Base-by-base conservation (phyloP, 1,140 invertebrate species). In the Vanessa tameamea region DNA sequence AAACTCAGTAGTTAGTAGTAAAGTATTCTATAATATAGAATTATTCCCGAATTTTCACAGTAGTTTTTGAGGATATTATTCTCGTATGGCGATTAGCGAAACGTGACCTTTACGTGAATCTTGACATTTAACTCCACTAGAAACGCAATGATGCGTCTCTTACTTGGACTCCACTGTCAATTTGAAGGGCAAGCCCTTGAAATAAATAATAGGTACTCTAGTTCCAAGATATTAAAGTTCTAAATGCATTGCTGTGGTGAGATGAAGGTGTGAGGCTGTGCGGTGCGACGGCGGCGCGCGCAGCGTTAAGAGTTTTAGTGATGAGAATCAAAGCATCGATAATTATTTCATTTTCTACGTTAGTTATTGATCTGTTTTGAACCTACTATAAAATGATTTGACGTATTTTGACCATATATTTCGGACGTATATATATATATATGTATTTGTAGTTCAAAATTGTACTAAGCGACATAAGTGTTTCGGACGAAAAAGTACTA, bases 281-380 rank as follows among this genome's bases (percentile, higher is more conserved):
- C 79, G 82, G 80, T 72, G 78, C 75, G 73, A 75, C 69, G 75
- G 47, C 83, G 85, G 85, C 87, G 87, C 87, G 87, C 87, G 87
- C 87, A 89, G 79, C 79, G 74, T 85, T 75, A 72, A 79, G 76
- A 73, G 55, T 23, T 53, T 9, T 82, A 87, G 83, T 63, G 85
- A 77, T 80, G 82, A 11, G 57, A 15, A 37, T 1, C 13, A n/a
- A 15, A 9, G 15, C 4, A 37, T 61, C 23, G 57, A 61, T 15
- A 61, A 57, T 5, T 13, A 13, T 57, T 23, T 13, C 26, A 43
- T 57, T 23, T 57, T n/a, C 4, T 6, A 55, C 48, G 0, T 50
- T 3, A n/a, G 13, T n/a, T 15, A n/a, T 50, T n/a, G 48, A 50
- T 50, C 13, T 31, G 26, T 31, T 43, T 43, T 43, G 37, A 43